Evolutionary conservation across 2,113 vertebrate genomes (phyloP).

Genomic region (Ochotona princeps): DNA sequence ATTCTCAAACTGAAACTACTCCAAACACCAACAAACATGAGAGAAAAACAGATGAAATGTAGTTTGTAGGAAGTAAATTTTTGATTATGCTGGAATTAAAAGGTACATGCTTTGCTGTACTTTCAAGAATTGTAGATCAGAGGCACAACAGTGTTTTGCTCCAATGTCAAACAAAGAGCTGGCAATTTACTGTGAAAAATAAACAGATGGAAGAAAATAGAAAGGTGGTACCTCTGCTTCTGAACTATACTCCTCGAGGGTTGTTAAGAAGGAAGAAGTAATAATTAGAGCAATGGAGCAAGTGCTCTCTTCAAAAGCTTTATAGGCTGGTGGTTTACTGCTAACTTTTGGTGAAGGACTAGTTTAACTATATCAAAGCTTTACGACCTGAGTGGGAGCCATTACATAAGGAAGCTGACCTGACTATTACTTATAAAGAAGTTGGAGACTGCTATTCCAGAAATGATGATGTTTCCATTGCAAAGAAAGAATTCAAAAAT

Average conservation of each 20-base stretch:
- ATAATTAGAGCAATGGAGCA: conserved; percentile 59
- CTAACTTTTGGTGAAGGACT: conserved; percentile 69
- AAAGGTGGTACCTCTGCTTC: conserved; percentile 55
- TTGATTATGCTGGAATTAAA: conserved; percentile 75
- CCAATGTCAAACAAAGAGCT: conserved; percentile 52
- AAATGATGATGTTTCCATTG: conserved; percentile 64
- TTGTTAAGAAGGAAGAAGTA: neutral
- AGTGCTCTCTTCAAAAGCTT: conserved; percentile 61
- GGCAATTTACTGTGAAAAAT: conserved; percentile 62
- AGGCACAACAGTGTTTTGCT: conserved; percentile 23
- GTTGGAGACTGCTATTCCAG: conserved; percentile 59
- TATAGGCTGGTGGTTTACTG: conserved; percentile 52
- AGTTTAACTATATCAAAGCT: conserved; percentile 59
- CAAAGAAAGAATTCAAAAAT: conserved; percentile 55
- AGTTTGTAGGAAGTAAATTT: conserved; percentile 66
- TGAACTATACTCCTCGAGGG: conserved; percentile 59
- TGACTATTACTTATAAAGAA: conserved; percentile 57
- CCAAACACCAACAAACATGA: conserved; percentile 61
- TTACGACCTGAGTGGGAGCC: conserved; percentile 66
- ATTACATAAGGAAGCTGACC: conserved; percentile 62
- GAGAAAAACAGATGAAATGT: conserved; percentile 56
- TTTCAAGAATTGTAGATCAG: conserved; percentile 64
- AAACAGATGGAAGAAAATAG: conserved; percentile 64
- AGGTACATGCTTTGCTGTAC: neutral
- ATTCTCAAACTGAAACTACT: conserved; percentile 64